phyloP scores from a whole-genome alignment of 2,797 vertebrate genomes.

The Heliangelus exortis region DNA sequence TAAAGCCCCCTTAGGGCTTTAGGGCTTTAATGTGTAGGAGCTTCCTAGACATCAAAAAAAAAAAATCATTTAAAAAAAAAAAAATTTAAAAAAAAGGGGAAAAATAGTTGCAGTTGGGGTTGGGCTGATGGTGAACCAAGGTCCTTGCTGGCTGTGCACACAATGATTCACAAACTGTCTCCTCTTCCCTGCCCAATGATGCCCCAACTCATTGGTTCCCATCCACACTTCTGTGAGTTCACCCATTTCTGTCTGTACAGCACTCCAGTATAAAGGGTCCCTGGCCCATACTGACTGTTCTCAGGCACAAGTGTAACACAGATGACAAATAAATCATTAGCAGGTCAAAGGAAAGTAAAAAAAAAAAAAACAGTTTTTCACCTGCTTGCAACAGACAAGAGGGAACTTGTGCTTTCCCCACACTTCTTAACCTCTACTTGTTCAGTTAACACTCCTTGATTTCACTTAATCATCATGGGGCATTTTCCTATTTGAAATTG shows the following conservation, averaged over 20 bases:
- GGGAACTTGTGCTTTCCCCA: background rate
- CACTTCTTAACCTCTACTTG: background rate
- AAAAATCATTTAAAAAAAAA: too few species aligned
- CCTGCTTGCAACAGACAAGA: background rate
- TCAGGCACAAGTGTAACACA: background rate
- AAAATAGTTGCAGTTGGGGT: background rate
- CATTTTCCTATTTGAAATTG: slow-evolving; percentile 33
- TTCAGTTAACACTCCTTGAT: background rate
- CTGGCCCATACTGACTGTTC: slow-evolving; percentile 1
- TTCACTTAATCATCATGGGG: background rate
- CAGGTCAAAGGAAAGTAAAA: background rate
- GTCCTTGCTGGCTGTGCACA: background rate
- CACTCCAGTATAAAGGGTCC: background rate
- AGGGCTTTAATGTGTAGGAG: too few species aligned
- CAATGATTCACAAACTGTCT: background rate
- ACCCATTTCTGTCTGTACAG: background rate
- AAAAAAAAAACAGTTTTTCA: background rate
- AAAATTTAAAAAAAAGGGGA: too few species aligned
- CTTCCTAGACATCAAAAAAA: too few species aligned
- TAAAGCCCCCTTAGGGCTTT: background rate
- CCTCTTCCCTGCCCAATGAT: too few species aligned
- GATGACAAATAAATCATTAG: slow-evolving; percentile 45
- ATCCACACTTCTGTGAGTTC: background rate
- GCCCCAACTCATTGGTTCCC: background rate
- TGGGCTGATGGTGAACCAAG: background rate